Base-by-base conservation (phyloP, 53 echinoderm and acorn worm species). In the Patiria pectinifera region DNA sequence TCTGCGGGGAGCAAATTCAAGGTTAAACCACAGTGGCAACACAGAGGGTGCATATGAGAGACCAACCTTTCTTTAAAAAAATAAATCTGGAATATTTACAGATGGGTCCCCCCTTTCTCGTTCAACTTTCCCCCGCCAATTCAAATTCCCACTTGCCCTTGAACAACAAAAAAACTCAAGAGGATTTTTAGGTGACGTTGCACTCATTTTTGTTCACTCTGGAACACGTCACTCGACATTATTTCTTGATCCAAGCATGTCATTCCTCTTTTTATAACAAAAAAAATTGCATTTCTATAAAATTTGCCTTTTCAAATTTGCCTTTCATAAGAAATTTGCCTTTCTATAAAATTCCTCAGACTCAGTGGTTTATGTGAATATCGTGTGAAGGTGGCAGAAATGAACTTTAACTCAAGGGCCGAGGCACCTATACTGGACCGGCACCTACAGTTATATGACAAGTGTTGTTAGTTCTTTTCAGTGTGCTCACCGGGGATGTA, bases 1-100 rank as follows among this genome's bases (percentile, higher is more conserved):
- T 77, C 78, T 87, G 87, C 11, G 48, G 76, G 90, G n/a, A 90
- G 53, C 35, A 19, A 62, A 48, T 69, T 90, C 90, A 90, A 90
- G 90, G 90, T 81, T 63, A 87, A 76, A 44, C 16, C 85, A 45
- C 45, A 85, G 83, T 60, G 60, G 46, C 44, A 59, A 19, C 9
- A 18, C 24, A 74, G 74, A n/a, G 24, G 74, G 22, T 74, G 24
- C 24, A 66, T 53, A 5, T 53, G 15, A 16, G 66, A 7, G 66
- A 66, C 66, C 19, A 11, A 11, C 66, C 66, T 66, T 15, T 53
- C 53, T 53, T 53, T 0, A 5, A 49, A 49, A 6, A 1, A 69
- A 11, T 21, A 69, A 69, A 69, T 69, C 4, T 35, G 35, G 0
- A 35, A 35, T 35, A 35, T 35, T 35, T 35, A 35, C 35, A 35